Conservation (phyloP, 92 coral and sea anemone species). For the Actinernus sp. region DNA sequence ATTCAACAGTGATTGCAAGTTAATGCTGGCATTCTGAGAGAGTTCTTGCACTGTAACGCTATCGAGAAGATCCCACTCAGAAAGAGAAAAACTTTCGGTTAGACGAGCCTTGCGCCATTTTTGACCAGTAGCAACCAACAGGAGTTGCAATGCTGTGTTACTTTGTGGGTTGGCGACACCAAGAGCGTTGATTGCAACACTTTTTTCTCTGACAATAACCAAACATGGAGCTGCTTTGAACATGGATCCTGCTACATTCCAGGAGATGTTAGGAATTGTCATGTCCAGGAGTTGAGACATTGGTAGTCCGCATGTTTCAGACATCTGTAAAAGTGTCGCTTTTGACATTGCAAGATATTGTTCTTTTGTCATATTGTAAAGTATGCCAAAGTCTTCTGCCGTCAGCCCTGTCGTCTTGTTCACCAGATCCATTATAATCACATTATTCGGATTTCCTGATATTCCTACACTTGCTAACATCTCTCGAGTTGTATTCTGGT, state of each 20-base stretch:
- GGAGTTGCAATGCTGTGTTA: slow-evolving; percentile 51
- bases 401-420: slow-evolving; percentile 14
- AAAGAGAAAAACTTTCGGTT: slow-evolving; percentile 24
- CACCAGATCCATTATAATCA: background rate
- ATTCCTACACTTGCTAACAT: slow-evolving; percentile 19
- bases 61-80: slow-evolving; percentile 72
- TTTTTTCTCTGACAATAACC: slow-evolving; percentile 41
- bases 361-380: slow-evolving; percentile 58
- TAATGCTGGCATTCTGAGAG: slow-evolving; percentile 17
- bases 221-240: slow-evolving; percentile 30
- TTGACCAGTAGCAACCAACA: slow-evolving; percentile 24
- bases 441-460: slow-evolving; percentile 6
- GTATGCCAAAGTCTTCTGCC: slow-evolving; percentile 44
- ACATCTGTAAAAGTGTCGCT: slow-evolving; percentile 49
- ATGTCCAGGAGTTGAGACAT: slow-evolving; percentile 7
- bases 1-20: slow-evolving; percentile 8
- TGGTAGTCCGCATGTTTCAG: slow-evolving; percentile 40
- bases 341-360: slow-evolving; percentile 45
- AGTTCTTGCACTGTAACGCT: slow-evolving; percentile 38
- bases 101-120: slow-evolving; percentile 57
- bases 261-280: slow-evolving; percentile 48
- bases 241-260: slow-evolving; percentile 48
- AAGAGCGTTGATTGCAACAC: slow-evolving; percentile 32
- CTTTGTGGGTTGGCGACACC: slow-evolving; percentile 5
- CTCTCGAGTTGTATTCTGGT: slow-evolving; percentile 18